Conservation (phyloP, 1,140 invertebrate genomes). For the Sipha flava region DNA sequence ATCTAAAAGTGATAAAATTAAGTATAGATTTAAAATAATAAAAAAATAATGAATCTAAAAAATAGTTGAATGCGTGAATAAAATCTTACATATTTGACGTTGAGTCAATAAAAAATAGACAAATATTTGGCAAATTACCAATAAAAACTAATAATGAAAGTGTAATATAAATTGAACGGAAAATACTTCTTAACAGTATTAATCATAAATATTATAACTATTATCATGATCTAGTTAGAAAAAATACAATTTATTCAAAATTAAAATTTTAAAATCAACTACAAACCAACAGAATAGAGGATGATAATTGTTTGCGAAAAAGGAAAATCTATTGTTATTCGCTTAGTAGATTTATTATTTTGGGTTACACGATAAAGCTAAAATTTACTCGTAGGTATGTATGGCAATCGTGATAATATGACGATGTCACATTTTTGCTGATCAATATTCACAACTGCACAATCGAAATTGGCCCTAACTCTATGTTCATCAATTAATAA, state of each 20-base stretch:
- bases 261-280: no score
- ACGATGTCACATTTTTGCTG: neutral
- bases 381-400: neutral
- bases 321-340: neutral
- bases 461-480: slow-evolving; percentile 12
- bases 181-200: neutral
- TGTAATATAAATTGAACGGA: neutral
- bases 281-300: no score
- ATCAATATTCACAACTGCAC: slow-evolving; percentile 15
- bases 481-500: neutral
- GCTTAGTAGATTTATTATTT: neutral
- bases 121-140: neutral
- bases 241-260: no score
- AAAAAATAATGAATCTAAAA: no score
- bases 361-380: neutral
- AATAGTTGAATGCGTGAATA: no score
- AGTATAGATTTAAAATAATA: no score
- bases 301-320: neutral
- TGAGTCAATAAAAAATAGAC: neutral
- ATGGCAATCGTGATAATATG: slow-evolving; percentile 24
- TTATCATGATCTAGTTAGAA: no score
- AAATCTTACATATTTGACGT: neutral
- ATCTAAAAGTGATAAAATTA: no score
- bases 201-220: no score
- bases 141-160: neutral